Percentiles rank a stretch among this genome's conserved stretches.
These are phyloP conservation scores for Aelia acuminata DNA, from an alignment of 2,888 invertebrate species.

Conservation along the genomic window DNA sequence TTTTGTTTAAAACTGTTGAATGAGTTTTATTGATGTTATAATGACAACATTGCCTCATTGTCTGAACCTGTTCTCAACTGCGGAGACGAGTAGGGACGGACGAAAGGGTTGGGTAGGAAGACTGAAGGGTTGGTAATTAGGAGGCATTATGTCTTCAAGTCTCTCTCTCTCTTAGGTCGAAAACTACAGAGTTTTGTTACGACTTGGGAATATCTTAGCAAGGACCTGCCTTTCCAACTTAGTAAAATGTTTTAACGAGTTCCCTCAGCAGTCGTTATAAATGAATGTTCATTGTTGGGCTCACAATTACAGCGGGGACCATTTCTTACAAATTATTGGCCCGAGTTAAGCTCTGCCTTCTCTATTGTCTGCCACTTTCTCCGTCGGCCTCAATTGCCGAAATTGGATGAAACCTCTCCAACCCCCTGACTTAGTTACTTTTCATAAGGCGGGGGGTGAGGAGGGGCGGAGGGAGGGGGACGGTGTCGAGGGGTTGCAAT, in stretches of 20 bases:
- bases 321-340: conserved; percentile 52
- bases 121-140: conserved; percentile 53
- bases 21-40: neutral
- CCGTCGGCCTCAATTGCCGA: conserved; percentile 12
- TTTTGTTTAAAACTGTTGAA: neutral
- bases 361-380: conserved; percentile 14
- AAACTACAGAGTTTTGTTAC: conserved; percentile 57
- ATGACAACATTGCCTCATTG: neutral
- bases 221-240: neutral
- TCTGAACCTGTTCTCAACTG: neutral
- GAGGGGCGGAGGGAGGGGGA: neutral
- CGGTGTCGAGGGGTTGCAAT: neutral
- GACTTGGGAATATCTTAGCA: conserved; percentile 56
- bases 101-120: neutral
- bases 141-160: conserved; percentile 56
- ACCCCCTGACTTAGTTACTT: conserved; percentile 50
- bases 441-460: conserved; percentile 13
- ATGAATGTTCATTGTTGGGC: conserved; percentile 50
- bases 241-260: conserved; percentile 57
- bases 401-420: conserved; percentile 53
- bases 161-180: conserved; percentile 44
- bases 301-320: conserved; percentile 52
- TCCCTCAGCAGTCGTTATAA: conserved; percentile 55
- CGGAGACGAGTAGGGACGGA: neutral
- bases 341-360: conserved; percentile 20